Evolutionary conservation across 2,888 invertebrate species (phyloP).

Genomic region (Meteorus colon): DNA sequence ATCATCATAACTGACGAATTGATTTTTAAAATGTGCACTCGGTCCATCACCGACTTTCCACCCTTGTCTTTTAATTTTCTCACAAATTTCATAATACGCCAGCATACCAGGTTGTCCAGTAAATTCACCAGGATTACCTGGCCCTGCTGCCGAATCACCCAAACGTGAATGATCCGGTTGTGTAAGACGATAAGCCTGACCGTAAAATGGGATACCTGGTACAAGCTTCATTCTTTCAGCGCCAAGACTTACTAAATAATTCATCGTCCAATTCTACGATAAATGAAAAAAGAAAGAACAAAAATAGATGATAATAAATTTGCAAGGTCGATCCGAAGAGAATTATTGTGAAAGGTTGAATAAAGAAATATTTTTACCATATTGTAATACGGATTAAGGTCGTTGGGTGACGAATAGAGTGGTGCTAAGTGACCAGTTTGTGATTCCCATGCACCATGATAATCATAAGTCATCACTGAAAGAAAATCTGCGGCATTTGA

Average conservation of each 20-base stretch:
- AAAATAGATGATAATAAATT: neutral
- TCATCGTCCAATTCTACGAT: conserved; percentile 85
- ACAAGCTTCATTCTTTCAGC: conserved; percentile 86
- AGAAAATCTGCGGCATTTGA: conserved; percentile 84
- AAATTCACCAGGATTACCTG: conserved; percentile 86
- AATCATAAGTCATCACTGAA: conserved; percentile 91
- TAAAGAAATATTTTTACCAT: conserved; percentile 74
- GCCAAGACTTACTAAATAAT: conserved; percentile 83
- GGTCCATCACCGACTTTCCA: conserved; percentile 77
- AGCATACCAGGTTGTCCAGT: conserved; percentile 92
- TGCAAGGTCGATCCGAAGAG: neutral
- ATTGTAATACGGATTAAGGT: conserved; percentile 84
- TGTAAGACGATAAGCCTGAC: conserved; percentile 86
- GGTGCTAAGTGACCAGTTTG: conserved; percentile 89
- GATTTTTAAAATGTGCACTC: conserved; percentile 84
- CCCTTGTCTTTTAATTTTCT: conserved; percentile 73
- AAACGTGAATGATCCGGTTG: conserved; percentile 72
- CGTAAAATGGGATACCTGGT: conserved; percentile 90
- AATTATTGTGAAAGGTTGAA: neutral
- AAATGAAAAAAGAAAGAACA: conserved; percentile 28
- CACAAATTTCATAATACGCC: conserved; percentile 90
- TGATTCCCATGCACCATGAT: conserved; percentile 92
- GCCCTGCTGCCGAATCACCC: conserved; percentile 81
- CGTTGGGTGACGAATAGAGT: conserved; percentile 79
- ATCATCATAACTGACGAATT: conserved; percentile 95